Percentiles rank a stretch among this genome's conserved stretches.
These are phyloP conservation scores for Motacilla alba DNA, from an alignment of 2,113 vertebrate species.

Conservation along the genomic window DNA sequence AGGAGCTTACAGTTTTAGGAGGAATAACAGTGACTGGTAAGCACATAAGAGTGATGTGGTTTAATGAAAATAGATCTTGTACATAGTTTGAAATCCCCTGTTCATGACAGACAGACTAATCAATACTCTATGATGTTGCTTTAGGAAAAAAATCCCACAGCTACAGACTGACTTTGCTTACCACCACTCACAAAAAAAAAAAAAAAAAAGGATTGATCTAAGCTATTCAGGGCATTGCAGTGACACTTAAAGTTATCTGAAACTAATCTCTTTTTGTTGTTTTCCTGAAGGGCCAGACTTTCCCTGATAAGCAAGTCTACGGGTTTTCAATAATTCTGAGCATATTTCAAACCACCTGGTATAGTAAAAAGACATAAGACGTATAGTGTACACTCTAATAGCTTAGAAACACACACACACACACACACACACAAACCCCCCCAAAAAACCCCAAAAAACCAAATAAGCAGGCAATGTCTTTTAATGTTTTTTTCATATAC, in stretches of 20 bases:
- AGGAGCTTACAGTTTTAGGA: neutral
- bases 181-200: neutral
- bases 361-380: neutral
- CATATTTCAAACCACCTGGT: neutral
- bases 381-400: neutral
- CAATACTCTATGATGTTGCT: neutral
- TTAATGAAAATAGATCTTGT: neutral
- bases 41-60: neutral
- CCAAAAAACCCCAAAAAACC: too few species aligned
- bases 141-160: neutral
- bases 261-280: neutral
- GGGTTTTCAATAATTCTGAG: neutral
- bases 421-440: too few species aligned
- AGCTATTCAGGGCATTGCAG: neutral
- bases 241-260: neutral
- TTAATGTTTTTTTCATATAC: neutral
- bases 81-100: neutral
- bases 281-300: neutral
- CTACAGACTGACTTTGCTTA: neutral
- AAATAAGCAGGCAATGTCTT: neutral
- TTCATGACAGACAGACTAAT: neutral
- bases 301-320: neutral
- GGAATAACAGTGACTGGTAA: neutral
- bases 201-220: neutral
- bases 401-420: neutral